Evolutionary conservation across 2,888 invertebrate genomes (phyloP), one percentile per base, ranked within the genome.

Genomic region (Pristionchus exspectatus): DNA sequence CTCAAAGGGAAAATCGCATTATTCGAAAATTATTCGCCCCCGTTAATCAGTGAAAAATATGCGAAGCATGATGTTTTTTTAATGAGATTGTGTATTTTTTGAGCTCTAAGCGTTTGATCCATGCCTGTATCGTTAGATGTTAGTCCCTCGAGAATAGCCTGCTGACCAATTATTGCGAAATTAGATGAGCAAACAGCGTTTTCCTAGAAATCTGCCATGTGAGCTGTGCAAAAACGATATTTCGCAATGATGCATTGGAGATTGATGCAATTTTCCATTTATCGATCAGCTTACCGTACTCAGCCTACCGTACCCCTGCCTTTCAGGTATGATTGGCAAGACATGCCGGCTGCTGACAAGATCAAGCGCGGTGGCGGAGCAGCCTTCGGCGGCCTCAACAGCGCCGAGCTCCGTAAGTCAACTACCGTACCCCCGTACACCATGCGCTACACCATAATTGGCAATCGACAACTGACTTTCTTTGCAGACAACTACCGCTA

Each of bases 251-350:
- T 7, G 44, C 10, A 9, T 50, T 50, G 44, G 44, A 50, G 59
- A 24, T 24, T 59, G 24, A 2, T 24, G 18, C 4, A 59, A 21
- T 59, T 24, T 21, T 4, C 59, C 59, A 18, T 18, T 59, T 59
- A 59, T 59, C 59, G 59, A 59, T 21, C 18, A 4, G 14, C 59
- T 5, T 59, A 59, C 59, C 59, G 59, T 59, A 59, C 59, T 24
- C 59, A 12, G 9, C 44, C 44, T 50, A 50, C 44, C 10, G 44
- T 9, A 12, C 44, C 44, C 44, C 3, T 44, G 38, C 24, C 2
- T 21, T 92, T 77, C 88, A 93, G 93, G 93, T 93, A 93, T 91
- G 93, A 93, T 89, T 93, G 93, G 93, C 93, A 93, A 88, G 91
- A 92, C 81, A 85, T 91, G 85, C 91, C 92, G 33, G 87, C 90